A percentile compares a stretch with the other conserved stretches of the same genome.
Evolutionary conservation across 2,113 vertebrate species (phyloP).

Genomic region (Uria lomvia): DNA sequence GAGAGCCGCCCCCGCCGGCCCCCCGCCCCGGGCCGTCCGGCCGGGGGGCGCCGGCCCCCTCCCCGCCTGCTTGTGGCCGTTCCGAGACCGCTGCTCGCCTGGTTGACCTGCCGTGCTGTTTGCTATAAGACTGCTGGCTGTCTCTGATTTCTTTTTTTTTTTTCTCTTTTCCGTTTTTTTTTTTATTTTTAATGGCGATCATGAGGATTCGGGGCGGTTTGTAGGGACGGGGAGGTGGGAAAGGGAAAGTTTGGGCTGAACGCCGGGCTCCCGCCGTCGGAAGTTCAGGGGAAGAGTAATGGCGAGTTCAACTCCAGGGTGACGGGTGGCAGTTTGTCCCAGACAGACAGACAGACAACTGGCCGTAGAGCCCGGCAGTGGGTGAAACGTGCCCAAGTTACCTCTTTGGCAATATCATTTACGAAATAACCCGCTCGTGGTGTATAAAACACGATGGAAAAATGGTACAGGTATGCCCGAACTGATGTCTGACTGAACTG

Average conservation of each 20-base stretch:
- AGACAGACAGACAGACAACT: neutral
- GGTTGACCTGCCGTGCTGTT: constrained; percentile 20
- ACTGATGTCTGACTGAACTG: neutral
- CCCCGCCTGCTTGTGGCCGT: neutral
- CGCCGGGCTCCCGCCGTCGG: neutral
- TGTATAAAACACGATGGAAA: neutral
- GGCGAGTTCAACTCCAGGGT: neutral
- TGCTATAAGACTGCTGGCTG: neutral
- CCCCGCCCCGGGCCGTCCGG: neutral
- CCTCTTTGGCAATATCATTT: neutral
- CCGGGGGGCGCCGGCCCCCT: neutral
- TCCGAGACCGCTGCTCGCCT: constrained; percentile 9
- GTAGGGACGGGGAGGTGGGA: neutral
- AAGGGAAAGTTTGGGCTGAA: neutral
- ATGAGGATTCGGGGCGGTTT: neutral
- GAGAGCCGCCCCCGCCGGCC: neutral
- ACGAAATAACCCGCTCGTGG: neutral
- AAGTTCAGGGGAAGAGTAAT: neutral
- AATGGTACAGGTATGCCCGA: neutral
- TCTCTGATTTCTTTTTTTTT: neutral
- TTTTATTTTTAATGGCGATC: neutral
- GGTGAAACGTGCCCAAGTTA: neutral
- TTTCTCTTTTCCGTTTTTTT: neutral
- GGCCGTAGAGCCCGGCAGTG: neutral
- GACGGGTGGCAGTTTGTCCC: neutral